A percentile compares a stretch with the other conserved stretches of the same genome.
phyloP scores from a whole-genome alignment of 2,113 vertebrate genomes.

The Leptobrachium leishanense region DNA sequence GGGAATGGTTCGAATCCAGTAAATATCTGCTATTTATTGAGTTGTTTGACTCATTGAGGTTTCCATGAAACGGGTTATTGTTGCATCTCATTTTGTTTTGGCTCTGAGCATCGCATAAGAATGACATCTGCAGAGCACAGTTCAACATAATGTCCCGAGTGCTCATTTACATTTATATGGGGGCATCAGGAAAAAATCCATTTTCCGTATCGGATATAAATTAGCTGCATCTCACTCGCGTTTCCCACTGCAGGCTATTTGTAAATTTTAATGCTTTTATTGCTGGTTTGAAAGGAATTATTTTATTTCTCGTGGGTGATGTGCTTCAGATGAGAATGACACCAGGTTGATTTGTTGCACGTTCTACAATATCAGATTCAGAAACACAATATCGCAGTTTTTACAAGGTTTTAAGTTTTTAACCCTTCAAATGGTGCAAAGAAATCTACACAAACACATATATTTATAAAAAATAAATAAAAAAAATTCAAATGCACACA shows the following conservation, averaged over 20 bases:
- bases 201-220: slow-evolving; percentile 29
- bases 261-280: slow-evolving; percentile 41
- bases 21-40: no score
- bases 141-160: slow-evolving; percentile 27
- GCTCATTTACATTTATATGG: slow-evolving; percentile 45
- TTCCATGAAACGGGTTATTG: slow-evolving; percentile 29
- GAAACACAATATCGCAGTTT: not conserved
- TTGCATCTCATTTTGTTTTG: slow-evolving; percentile 21
- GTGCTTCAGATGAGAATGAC: slow-evolving; percentile 9
- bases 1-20: no score
- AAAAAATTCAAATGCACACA: no score
- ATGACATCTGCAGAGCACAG: slow-evolving; percentile 34
- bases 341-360: slow-evolving; percentile 1
- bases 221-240: slow-evolving; percentile 7
- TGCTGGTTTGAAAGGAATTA: slow-evolving; percentile 21
- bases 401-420: no score
- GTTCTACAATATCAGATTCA: not conserved
- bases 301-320: slow-evolving; percentile 30
- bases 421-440: no score
- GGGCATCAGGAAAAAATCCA: slow-evolving; percentile 31
- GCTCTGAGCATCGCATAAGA: slow-evolving; percentile 23
- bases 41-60: slow-evolving; percentile 11
- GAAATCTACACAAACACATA: no score
- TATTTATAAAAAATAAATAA: no score
- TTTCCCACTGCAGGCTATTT: slow-evolving; percentile 12